Percentiles rank a stretch among this genome's conserved stretches.
These are phyloP conservation scores for Yponomeuta malinellus DNA, from an alignment of 2,888 invertebrate species.

Conservation along the genomic window DNA sequence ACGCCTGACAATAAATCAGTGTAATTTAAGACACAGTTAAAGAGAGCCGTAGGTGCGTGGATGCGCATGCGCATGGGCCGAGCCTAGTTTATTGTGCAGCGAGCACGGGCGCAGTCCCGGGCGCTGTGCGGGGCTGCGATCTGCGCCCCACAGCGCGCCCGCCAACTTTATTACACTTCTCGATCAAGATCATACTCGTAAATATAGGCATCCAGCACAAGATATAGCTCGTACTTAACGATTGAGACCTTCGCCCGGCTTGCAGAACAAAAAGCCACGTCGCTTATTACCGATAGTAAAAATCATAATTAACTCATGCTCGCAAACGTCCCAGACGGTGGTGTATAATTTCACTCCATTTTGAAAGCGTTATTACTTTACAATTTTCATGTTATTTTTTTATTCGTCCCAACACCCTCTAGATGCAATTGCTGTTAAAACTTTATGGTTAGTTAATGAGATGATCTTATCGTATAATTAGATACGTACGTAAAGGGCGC, in stretches of 20 bases:
- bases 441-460: conserved; percentile 1
- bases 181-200: conserved; percentile 11
- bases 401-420: background rate
- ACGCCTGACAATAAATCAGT: conserved; percentile 36
- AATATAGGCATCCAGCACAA: conserved; percentile 11
- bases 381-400: conserved; percentile 5
- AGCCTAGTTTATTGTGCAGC: conserved; percentile 12
- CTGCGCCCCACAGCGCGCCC: background rate
- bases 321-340: background rate
- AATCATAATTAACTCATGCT: conserved; percentile 9
- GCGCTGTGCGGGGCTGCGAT: background rate
- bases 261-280: background rate
- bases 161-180: conserved; percentile 12
- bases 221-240: conserved; percentile 11
- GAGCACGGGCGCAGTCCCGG: background rate
- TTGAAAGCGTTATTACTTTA: conserved; percentile 3
- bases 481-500: too few relatives aligned
- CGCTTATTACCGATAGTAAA: background rate
- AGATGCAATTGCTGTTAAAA: background rate
- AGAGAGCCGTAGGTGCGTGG: conserved; percentile 9
- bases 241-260: conserved; percentile 9
- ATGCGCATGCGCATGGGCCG: conserved; percentile 6
- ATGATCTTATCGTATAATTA: conserved; percentile 9
- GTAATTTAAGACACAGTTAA: conserved; percentile 33
- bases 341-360: background rate